These are phyloP conservation scores for Gambusia yucatana DNA, from an alignment of 2,797 vertebrate genomes.

Conservation along the genomic window DNA sequence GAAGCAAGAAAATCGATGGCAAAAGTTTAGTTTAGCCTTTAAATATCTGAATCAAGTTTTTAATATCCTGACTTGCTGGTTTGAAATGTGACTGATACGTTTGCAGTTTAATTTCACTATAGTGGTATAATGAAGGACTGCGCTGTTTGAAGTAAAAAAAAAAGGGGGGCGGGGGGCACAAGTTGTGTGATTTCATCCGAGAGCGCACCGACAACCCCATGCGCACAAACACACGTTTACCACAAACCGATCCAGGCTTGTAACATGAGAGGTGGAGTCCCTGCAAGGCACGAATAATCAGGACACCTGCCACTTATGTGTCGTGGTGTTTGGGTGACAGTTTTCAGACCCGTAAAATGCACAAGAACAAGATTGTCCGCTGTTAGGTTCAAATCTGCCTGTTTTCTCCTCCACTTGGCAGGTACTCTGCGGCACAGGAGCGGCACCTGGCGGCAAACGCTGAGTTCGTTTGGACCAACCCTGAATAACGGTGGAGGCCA, in stretches of 20 bases:
- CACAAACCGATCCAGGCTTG: not conserved
- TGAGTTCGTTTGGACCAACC: not conserved
- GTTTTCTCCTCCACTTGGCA: not conserved
- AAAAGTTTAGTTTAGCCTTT: not conserved
- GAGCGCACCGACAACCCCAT: not conserved
- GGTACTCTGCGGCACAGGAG: conserved; percentile 50
- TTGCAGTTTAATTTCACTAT: not conserved
- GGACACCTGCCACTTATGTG: not conserved
- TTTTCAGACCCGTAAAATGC: not conserved
- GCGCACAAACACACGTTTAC: not conserved
- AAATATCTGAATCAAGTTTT: not conserved
- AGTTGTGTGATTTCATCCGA: not conserved
- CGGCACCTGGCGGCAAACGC: conserved; percentile 70
- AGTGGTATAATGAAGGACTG: not conserved
- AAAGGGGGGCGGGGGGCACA: not conserved
- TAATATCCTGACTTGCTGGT: not conserved
- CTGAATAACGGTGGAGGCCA: not conserved
- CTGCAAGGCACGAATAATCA: not conserved
- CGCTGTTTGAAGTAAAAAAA: not conserved
- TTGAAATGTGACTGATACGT: not conserved
- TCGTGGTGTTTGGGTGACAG: not conserved
- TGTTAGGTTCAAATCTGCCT: not conserved
- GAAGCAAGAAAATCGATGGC: not conserved
- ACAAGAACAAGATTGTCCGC: not conserved
- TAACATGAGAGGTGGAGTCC: not conserved